Evolutionary conservation across 2,797 vertebrate species (phyloP), one percentile per base, ranked within the genome.

Genomic region (Sebastes wilsoni): DNA sequence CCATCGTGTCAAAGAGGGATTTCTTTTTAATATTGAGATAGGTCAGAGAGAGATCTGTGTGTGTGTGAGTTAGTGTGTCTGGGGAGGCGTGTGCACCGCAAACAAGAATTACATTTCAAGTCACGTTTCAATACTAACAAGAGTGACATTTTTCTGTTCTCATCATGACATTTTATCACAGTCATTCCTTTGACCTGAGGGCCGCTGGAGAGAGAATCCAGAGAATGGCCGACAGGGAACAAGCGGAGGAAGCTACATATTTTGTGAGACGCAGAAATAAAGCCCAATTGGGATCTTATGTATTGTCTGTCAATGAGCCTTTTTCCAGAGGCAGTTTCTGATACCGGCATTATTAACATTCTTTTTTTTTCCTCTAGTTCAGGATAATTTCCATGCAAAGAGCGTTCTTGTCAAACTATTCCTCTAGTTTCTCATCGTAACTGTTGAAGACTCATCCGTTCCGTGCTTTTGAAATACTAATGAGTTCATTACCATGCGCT

Each of bases 141-240:
- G 88, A 92, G 59, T 91, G 91, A 88, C 90, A 92, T 93, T 93
- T 93, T 88, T 90, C 88, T 85, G 66, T 81, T 91, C 88, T 89
- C 89, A 91, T 92, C 86, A 87, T 92, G 92, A 92, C 92, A 93
- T 93, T 94, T 92, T 85, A 92, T 91, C 86, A 71, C 55, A 80
- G 90, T 82, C 72, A 80, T 91, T 88, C 86, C 79, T 84, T 72
- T 91, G 92, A 93, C 90, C 91, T 52, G 72, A 68, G 67, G 84
- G 76, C 75, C 73, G 1, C 76, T 64, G 68, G 66, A 82, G 77
- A 87, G 84, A 79, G 54, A 84, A 85, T 77, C 60, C 36, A 58
- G 38, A 72, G 72, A 79, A 75, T n/a, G 76, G 81, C 84, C 81
- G 28, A 62, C 68, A 77, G 77, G 77, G 80, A 87, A 58, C 49